Base-by-base conservation (phyloP, 2,113 vertebrate genomes). In the Oncorhynchus kisutch region DNA sequence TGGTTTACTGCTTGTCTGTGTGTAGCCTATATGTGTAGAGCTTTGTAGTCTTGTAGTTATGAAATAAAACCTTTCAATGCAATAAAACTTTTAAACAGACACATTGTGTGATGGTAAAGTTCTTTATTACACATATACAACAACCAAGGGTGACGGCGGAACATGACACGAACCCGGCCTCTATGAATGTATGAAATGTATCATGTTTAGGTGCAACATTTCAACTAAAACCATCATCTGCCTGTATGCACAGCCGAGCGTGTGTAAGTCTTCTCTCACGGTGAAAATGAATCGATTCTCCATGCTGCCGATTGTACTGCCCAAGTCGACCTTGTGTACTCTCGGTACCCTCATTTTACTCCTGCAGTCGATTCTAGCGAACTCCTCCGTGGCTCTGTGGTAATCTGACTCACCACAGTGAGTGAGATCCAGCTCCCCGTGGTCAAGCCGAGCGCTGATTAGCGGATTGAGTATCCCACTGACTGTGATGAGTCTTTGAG, bases 11-110 rank as follows among this genome's bases (percentile, higher is more conserved):
- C 29, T 31, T 31, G 4, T 1, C 29, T 31, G 29, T 31, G 29
- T 31, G 29, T 31, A 31, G 0, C 29, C 29, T 5, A 31, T 31
- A 31, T 5, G 0, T 18, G 0, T 3, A 18, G 0, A 0, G 0
- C 1, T 59, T 4, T 59, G 16, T 1, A 0, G 0, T 59, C 0
- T 59, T 59, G 54, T 20, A 59, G 13, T 0, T 59, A 0, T 59
- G 54, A 31, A 5, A 60, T 60, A n/a, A 18, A 2, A 60, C 0
- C 14, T n/a, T n/a, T n/a, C n/a, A n/a, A n/a, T n/a, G n/a, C n/a
- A 5, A 60, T 60, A n/a, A 18, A 2, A 60, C 0, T 3, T 12
- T 0, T 16, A 9, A 1, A 60, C 57, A 60, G 14, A 4, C 0
- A 20, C 57, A n/a, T 60, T 0, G 16, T 0, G 2, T 20, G 4